Evolutionary conservation across 2,113 vertebrate genomes (phyloP).

Genomic region (Nerophis ophidion): DNA sequence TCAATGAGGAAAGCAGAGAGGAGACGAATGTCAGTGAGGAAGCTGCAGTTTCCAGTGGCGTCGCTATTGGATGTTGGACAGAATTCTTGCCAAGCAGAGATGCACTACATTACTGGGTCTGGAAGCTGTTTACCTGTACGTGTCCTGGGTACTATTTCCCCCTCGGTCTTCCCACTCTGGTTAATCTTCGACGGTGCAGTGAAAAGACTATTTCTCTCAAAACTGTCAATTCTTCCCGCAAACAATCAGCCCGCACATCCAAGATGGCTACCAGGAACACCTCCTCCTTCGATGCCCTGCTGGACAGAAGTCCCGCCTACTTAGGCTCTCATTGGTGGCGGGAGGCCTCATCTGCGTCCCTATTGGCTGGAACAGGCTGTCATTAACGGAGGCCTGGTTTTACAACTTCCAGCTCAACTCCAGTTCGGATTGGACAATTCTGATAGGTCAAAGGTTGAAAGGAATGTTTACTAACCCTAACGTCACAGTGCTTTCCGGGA

Average conservation of each 20-base stretch:
- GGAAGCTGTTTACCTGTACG: neutral
- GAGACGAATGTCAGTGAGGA: neutral
- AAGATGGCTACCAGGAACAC: neutral
- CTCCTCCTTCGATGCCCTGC: neutral
- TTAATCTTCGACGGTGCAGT: neutral
- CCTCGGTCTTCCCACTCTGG: neutral
- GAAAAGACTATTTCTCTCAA: neutral
- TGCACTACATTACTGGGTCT: neutral
- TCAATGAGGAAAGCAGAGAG: neutral
- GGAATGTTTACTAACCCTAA: neutral
- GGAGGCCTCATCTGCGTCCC: neutral
- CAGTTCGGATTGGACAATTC: neutral
- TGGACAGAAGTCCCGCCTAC: neutral
- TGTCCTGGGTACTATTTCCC: neutral
- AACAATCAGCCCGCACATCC: slow-evolving; percentile 4
- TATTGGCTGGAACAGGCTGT: neutral
- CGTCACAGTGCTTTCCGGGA: neutral
- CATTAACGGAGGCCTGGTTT: neutral
- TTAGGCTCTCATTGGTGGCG: neutral
- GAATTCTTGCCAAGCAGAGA: neutral
- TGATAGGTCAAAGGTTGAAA: neutral
- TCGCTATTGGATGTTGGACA: neutral
- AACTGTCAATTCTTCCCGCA: neutral
- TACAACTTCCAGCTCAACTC: neutral
- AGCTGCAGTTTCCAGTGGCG: neutral